Evolutionary conservation across 2,113 vertebrate genomes (phyloP).

Genomic region (Vombatus ursinus): DNA sequence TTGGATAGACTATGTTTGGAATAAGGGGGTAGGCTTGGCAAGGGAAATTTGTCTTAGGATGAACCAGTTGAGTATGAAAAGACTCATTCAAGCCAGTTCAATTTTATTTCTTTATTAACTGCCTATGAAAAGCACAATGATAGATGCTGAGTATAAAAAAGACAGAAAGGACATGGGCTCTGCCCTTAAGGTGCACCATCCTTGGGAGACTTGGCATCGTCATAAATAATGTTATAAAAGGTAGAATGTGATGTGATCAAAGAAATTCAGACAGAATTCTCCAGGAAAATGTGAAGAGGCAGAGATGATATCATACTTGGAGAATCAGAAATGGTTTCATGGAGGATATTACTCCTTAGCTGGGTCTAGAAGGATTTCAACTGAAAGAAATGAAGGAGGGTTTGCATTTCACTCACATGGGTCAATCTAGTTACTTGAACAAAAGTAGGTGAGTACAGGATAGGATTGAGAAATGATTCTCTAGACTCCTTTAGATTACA

Average conservation of each 20-base stretch:
- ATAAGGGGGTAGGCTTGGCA: background rate
- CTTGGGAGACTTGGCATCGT: background rate
- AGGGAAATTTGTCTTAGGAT: background rate
- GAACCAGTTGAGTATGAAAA: background rate
- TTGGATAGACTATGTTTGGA: background rate
- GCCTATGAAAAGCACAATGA: background rate
- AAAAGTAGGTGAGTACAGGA: background rate
- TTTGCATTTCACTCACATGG: background rate
- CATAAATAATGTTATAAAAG: background rate
- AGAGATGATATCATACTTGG: background rate
- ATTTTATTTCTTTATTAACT: background rate
- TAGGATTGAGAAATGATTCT: background rate
- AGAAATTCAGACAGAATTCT: background rate
- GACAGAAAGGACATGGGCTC: background rate
- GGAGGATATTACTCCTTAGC: background rate
- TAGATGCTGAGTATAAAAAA: background rate
- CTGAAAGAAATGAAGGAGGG: background rate
- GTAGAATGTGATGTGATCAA: background rate
- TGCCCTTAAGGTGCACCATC: background rate
- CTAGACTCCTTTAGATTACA: background rate
- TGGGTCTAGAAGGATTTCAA: background rate
- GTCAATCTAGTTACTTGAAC: background rate
- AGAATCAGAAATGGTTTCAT: background rate
- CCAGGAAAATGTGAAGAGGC: background rate
- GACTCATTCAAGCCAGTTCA: background rate